Conservation (phyloP, 2,888 invertebrate genomes). For the Agriopis aurantiaria region DNA sequence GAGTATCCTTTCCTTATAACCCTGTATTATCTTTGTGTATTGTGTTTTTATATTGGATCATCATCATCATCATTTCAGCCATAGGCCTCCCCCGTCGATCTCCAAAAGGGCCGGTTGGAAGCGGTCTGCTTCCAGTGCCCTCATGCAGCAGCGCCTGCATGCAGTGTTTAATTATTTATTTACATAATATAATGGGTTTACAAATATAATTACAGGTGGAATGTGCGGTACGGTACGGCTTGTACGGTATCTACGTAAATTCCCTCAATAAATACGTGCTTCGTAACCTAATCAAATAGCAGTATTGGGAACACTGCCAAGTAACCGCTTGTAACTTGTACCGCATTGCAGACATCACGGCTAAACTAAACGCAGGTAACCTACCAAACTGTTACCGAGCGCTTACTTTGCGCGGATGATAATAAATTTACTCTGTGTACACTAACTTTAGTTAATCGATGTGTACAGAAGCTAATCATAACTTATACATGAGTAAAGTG, state of each 20-base stretch:
- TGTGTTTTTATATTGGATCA: no score
- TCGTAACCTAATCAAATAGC: not conserved
- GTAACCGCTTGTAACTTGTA: constrained; percentile 45
- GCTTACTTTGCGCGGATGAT: constrained; percentile 48
- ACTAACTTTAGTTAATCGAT: constrained; percentile 27
- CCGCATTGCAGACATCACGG: constrained; percentile 63
- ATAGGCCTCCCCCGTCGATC: no score
- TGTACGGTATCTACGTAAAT: not conserved
- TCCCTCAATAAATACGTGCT: not conserved
- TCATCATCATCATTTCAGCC: no score
- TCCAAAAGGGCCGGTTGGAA: no score
- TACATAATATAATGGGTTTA: no score
- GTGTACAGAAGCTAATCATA: constrained; percentile 5
- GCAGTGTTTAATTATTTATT: no score
- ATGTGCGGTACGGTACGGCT: no score
- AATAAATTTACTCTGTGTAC: constrained; percentile 48
- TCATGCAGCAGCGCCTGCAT: no score
- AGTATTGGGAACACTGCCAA: not conserved
- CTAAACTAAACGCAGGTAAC: constrained; percentile 70
- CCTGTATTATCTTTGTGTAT: no score
- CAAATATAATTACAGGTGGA: no score
- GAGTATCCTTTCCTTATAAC: no score
- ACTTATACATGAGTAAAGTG: not conserved
- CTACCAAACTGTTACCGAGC: constrained; percentile 54
- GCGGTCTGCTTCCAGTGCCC: no score